Conservation (phyloP, 2,797 vertebrate genomes). For the Brachymystax lenok region DNA sequence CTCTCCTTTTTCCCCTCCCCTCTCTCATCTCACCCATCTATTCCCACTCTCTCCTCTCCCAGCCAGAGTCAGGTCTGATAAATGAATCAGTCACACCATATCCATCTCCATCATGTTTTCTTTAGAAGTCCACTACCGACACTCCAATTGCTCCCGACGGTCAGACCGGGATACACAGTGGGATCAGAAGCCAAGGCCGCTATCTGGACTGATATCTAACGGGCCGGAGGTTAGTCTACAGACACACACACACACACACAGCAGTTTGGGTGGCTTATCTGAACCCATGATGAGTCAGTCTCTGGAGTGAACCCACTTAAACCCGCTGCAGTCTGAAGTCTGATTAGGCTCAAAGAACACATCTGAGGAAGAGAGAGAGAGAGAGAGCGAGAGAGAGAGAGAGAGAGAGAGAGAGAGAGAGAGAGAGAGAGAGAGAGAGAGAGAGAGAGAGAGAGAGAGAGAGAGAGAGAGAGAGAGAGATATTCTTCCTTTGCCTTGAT, state of each 20-base stretch:
- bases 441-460: too few relatives aligned
- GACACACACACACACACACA: neutral
- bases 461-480: too few relatives aligned
- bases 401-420: too few relatives aligned
- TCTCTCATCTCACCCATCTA: neutral
- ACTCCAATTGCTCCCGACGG: neutral
- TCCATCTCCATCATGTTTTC: conserved; percentile 35
- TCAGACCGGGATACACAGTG: conserved; percentile 19
- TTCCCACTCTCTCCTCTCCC: neutral
- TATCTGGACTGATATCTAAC: conserved; percentile 25
- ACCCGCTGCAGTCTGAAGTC: conserved; percentile 26
- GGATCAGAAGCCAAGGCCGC: conserved; percentile 28
- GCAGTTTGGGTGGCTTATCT: conserved; percentile 30
- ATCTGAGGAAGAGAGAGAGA: neutral
- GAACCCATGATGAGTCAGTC: conserved; percentile 1
- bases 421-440: too few relatives aligned
- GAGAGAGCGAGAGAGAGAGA: too few relatives aligned
- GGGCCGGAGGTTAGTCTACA: conserved; percentile 19
- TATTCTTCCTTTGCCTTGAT: too few relatives aligned
- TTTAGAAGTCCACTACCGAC: conserved; percentile 6
- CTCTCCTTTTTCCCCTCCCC: neutral
- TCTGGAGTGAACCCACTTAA: conserved; percentile 13
- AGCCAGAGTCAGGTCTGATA: conserved; percentile 27
- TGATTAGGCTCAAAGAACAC: conserved; percentile 38
- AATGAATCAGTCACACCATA: conserved; percentile 34